Evolutionary conservation across 30 jellyfish, hydroid and myxozoan species (phyloP).

Genomic region (Calvadosia cruxmelitensis): DNA sequence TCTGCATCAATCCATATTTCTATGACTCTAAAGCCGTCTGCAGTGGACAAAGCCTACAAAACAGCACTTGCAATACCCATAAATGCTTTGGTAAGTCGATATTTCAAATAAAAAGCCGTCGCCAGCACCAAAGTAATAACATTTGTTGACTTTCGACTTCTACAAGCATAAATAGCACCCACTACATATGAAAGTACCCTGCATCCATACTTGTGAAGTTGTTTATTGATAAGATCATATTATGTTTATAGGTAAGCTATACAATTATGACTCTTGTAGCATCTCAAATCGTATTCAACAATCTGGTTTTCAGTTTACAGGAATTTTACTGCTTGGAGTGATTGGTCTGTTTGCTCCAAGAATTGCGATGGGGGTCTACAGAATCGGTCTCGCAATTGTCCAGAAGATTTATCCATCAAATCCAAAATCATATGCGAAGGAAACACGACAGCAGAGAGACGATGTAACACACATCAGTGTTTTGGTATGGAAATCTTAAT

Average conservation of each 20-base stretch:
- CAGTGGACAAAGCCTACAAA: background rate
- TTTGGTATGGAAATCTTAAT: background rate
- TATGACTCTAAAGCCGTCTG: background rate
- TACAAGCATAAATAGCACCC: too few relatives aligned
- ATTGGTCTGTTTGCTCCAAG: background rate
- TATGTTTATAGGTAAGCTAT: too few relatives aligned
- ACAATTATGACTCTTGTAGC: too few relatives aligned
- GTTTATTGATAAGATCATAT: too few relatives aligned
- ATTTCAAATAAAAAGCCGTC: too few relatives aligned
- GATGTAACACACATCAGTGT: background rate
- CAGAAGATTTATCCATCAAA: background rate
- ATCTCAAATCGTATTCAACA: too few relatives aligned
- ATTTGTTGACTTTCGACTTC: too few relatives aligned
- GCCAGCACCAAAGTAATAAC: too few relatives aligned
- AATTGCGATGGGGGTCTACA: background rate
- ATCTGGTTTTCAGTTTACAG: background rate
- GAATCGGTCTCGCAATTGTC: background rate
- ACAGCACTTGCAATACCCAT: background rate
- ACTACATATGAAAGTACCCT: too few relatives aligned
- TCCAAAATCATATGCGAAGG: background rate
- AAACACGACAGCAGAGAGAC: background rate
- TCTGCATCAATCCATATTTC: background rate
- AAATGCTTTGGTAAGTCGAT: conserved; percentile 1
- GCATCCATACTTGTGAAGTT: too few relatives aligned
- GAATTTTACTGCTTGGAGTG: background rate